Conservation (phyloP, 2,113 vertebrate genomes). For the Triplophysa siluroides region DNA sequence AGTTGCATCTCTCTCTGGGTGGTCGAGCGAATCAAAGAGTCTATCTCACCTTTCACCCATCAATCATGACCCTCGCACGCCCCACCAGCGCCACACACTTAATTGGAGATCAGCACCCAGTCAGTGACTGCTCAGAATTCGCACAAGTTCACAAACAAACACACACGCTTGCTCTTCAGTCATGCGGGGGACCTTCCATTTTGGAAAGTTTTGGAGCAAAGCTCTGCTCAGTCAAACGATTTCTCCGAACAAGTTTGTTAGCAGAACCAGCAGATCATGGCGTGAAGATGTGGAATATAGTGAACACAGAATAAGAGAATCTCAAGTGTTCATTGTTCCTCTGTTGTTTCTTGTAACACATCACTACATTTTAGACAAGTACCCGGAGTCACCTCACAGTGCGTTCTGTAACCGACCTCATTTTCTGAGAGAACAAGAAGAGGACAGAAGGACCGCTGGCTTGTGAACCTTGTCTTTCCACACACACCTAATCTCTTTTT, state of each 20-base stretch:
- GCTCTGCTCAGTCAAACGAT: not conserved
- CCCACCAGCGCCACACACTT: conserved; percentile 71
- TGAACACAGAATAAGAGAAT: not conserved
- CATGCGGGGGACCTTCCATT: no score
- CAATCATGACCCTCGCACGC: conserved; percentile 72
- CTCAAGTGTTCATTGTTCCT: not conserved
- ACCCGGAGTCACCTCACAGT: not conserved
- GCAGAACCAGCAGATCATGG: not conserved
- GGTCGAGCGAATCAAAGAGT: conserved; percentile 78
- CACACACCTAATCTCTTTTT: not conserved
- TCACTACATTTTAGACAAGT: not conserved
- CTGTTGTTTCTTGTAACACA: conserved; percentile 2
- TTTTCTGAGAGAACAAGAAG: not conserved
- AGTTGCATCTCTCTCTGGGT: conserved; percentile 76
- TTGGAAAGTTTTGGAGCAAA: not conserved
- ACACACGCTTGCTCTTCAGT: conserved; percentile 29
- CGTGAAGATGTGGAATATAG: not conserved
- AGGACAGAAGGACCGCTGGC: not conserved
- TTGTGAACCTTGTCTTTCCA: conserved; percentile 22
- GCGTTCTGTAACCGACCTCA: conserved; percentile 13
- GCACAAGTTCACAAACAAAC: conserved; percentile 39
- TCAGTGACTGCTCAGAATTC: conserved; percentile 47
- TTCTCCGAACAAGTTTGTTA: not conserved
- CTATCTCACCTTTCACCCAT: conserved; percentile 82
- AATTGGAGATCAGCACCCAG: conserved; percentile 70